Conservation (phyloP, 2,888 invertebrate species). For the Perdita meconis region DNA sequence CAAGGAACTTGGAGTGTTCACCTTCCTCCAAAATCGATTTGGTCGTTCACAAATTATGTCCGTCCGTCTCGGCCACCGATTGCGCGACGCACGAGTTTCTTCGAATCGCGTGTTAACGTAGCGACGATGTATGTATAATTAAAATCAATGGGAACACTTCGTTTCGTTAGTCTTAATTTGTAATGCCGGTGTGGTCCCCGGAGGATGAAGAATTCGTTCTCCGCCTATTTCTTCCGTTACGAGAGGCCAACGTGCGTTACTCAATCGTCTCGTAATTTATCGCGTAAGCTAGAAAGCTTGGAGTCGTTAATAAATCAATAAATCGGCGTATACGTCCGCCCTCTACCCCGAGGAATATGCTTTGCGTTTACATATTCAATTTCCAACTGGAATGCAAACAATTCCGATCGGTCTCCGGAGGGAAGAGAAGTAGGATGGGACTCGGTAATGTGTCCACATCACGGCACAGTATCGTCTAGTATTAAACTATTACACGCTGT, state of each 20-base stretch:
- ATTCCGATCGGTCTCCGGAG: not conserved
- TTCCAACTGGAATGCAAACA: too few relatives aligned
- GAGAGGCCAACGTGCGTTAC: conserved; percentile 40
- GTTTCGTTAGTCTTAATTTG: conserved; percentile 61
- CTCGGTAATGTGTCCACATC: too few relatives aligned
- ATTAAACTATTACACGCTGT: not conserved
- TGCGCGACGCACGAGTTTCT: conserved; percentile 30
- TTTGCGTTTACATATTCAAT: conserved; percentile 17
- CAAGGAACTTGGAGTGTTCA: conserved; percentile 26
- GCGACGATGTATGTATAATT: conserved; percentile 57
- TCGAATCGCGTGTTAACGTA: not conserved
- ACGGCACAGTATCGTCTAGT: too few relatives aligned
- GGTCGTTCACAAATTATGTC: conserved; percentile 54
- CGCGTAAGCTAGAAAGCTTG: conserved; percentile 60
- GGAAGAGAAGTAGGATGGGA: too few relatives aligned
- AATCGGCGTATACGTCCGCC: conserved; percentile 50
- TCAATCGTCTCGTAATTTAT: conserved; percentile 68
- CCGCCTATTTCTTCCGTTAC: conserved; percentile 33
- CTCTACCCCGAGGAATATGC: conserved; percentile 51
- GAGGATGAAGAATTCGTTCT: conserved; percentile 43
- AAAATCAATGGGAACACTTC: conserved; percentile 62
- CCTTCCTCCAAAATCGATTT: conserved; percentile 24
- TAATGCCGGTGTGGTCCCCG: conserved; percentile 34
- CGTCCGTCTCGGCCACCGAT: conserved; percentile 27
- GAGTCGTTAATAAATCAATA: conserved; percentile 68